Evolutionary conservation across 53 echinoderm and acorn worm species (phyloP).

Genomic region (Glandiceps talaboti): DNA sequence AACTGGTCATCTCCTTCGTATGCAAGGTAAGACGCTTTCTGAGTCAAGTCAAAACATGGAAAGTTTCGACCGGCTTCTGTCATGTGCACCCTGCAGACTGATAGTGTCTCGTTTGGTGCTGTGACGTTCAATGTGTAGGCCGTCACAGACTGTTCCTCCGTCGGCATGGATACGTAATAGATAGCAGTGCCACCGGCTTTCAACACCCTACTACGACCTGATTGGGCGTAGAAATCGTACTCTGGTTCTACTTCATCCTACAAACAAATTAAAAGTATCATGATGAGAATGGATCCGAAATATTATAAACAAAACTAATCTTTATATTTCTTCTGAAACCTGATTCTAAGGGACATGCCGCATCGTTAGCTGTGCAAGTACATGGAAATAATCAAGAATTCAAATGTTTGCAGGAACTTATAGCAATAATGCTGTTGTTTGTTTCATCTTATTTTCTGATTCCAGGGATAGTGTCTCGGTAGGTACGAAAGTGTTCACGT

Average conservation of each 20-base stretch:
- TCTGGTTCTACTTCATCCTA: conserved; percentile 69
- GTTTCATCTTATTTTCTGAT: too few relatives aligned
- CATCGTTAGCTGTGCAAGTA: too few relatives aligned
- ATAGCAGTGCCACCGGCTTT: conserved; percentile 49
- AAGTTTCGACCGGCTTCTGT: conserved; percentile 45
- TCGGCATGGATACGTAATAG: conserved; percentile 44
- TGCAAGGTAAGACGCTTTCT: conserved; percentile 41
- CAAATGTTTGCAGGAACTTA: too few relatives aligned
- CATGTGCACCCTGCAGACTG: conserved; percentile 52
- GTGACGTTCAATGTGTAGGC: conserved; percentile 57
- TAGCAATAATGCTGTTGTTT: too few relatives aligned
- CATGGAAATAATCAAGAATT: too few relatives aligned
- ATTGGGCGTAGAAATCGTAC: conserved; percentile 34
- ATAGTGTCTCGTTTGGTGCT: conserved; percentile 43
- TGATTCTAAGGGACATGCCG: too few relatives aligned
- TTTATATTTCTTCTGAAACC: too few relatives aligned
- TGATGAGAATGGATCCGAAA: too few relatives aligned
- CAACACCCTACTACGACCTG: conserved; percentile 19
- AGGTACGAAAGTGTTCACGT: too few relatives aligned
- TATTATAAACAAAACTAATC: too few relatives aligned
- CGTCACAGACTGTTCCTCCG: conserved; percentile 50
- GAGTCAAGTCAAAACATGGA: conserved; percentile 45
- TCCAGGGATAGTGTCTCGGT: too few relatives aligned
- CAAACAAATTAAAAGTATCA: too few relatives aligned
- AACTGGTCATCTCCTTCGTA: conserved; percentile 59